Evolutionary conservation across 2,888 invertebrate species (phyloP).

Genomic region (Apamea monoglypha): DNA sequence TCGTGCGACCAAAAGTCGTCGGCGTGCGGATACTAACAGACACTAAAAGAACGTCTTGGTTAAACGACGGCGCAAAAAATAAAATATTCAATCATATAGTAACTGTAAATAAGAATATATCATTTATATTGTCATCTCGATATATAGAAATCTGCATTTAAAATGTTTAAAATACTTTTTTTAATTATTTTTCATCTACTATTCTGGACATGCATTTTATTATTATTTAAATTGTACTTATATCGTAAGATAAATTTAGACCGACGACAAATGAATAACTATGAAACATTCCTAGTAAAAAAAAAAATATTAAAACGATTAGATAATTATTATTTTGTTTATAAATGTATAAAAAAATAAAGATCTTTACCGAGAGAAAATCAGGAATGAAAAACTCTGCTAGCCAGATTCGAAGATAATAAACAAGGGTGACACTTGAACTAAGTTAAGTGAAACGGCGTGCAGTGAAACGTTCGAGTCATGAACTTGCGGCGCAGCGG

Average conservation of each 20-base stretch:
- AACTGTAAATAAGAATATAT: constrained; percentile 89
- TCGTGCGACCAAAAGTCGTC: constrained; percentile 45
- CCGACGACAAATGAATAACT: constrained; percentile 81
- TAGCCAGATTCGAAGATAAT: constrained; percentile 70
- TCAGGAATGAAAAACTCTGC: constrained; percentile 85
- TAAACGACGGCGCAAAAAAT: constrained; percentile 75
- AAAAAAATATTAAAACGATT: constrained; percentile 68
- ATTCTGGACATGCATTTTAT: constrained; percentile 85
- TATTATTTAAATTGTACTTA: constrained; percentile 87
- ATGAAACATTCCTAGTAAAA: constrained; percentile 79
- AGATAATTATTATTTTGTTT: constrained; percentile 63
- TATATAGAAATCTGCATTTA: constrained; percentile 88
- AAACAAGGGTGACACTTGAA: constrained; percentile 37
- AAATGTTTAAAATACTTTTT: constrained; percentile 83
- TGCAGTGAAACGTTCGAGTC: constrained; percentile 34
- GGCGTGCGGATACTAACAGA: constrained; percentile 56
- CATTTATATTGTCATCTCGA: constrained; percentile 87
- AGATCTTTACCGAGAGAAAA: constrained; percentile 87
- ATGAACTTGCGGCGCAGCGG: constrained; percentile 40
- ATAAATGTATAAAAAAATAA: constrained; percentile 89
- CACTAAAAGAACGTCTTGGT: constrained; percentile 64
- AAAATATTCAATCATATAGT: constrained; percentile 76
- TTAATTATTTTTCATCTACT: constrained; percentile 81
- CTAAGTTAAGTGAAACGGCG: constrained; percentile 31
- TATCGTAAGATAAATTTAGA: constrained; percentile 86